Evolutionary conservation across 2,113 vertebrate species (phyloP), one percentile per base, ranked within the genome.

Genomic region (Chionis minor): DNA sequence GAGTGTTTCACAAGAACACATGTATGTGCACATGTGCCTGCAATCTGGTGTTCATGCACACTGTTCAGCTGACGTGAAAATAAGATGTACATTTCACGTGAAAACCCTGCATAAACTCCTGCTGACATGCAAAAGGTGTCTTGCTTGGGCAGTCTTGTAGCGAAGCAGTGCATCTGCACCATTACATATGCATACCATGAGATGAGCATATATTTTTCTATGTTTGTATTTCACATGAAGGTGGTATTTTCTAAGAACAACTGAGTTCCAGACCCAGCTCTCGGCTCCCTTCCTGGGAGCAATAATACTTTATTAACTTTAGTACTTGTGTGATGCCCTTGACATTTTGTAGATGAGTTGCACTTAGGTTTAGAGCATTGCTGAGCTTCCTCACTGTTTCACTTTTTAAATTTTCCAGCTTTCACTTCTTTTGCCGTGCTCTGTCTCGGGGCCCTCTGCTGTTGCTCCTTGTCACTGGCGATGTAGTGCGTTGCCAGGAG

Each of bases 1-100:
- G 92, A 90, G 74, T 82, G 81, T 96, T 96, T 92, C 94, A 88
- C 91, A 97, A 96, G 92, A 89, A 86, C 91, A 73, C 95, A 85
- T 91, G 87, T 32, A 6, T 91, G 84, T 90, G 93, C 62, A 94
- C 89, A 92, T 95, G 87, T 96, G 95, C 84, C 86, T 95, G 66
- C 91, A 96, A 58, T 91, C 89, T 96, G 96, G 58, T 56, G 54
- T 61, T 85, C 90, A 66, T 72, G 79, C 58, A 75, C 10, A 11
- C 92, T 91, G 65, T 75, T 81, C 81, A 86, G 62, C 81, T 96
- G 94, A 91, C 12, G 47, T 94, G 87, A 95, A 96, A 94, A 70
- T 73, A 89, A 92, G 86, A 88, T 73, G 78, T 88, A 82, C 32
- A 14, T 82, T 86, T 93, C 74, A 88, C 0, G 9, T 90, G 91